Conservation (phyloP, 2,797 vertebrate genomes). For the Myiotriccus ornatus region DNA sequence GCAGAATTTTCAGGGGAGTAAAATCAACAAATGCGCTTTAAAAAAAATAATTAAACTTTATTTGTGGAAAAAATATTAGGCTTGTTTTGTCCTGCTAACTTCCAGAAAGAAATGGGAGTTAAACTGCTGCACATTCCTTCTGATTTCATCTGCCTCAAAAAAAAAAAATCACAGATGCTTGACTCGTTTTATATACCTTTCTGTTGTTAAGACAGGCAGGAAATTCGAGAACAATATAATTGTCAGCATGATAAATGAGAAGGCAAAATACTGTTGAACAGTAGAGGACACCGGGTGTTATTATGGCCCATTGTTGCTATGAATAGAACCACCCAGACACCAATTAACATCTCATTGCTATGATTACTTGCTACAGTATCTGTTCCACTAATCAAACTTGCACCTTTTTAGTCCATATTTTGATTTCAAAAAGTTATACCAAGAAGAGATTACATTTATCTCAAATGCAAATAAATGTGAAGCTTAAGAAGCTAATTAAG, state of each 20-base stretch:
- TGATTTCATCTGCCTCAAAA: neutral
- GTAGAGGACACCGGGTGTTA: conserved; percentile 65
- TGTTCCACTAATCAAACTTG: conserved; percentile 74
- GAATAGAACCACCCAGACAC: conserved; percentile 74
- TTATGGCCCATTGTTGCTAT: conserved; percentile 71
- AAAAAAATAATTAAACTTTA: neutral
- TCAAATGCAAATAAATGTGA: conserved; percentile 74
- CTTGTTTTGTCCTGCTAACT: neutral
- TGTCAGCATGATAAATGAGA: conserved; percentile 69
- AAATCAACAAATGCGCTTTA: fast-evolving
- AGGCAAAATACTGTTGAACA: conserved; percentile 62
- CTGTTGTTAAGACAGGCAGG: conserved; percentile 62
- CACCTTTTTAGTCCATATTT: conserved; percentile 71
- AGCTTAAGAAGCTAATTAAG: conserved; percentile 75
- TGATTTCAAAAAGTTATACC: conserved; percentile 75
- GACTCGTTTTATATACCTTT: conserved; percentile 38
- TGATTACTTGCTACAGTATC: conserved; percentile 74
- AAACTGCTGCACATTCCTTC: neutral
- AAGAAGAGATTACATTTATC: conserved; percentile 70
- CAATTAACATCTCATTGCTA: conserved; percentile 76
- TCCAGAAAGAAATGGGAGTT: neutral
- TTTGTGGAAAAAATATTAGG: neutral
- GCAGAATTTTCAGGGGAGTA: neutral
- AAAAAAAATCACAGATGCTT: neutral
- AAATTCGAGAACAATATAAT: conserved; percentile 68